phyloP scores from a whole-genome alignment of 2,888 invertebrate genomes.

The Leuctra nigra region DNA sequence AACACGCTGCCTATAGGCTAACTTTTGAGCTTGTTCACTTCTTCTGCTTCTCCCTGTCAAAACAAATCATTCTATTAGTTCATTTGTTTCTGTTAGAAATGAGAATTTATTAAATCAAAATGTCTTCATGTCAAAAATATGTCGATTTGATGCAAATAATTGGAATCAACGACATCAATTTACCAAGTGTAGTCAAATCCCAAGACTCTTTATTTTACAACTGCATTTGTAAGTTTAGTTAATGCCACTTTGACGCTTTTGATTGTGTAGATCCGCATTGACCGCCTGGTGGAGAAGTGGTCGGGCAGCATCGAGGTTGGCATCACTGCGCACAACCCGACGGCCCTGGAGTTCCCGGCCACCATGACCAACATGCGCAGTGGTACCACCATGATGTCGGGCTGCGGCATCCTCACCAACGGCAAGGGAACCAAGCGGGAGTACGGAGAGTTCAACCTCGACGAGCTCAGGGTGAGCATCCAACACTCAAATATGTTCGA shows the following conservation, averaged over 20 bases:
- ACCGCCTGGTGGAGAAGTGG: slow-evolving; percentile 91
- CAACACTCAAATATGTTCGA: too few relatives aligned
- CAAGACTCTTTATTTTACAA: too few relatives aligned
- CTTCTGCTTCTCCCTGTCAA: too few relatives aligned
- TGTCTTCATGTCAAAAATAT: too few relatives aligned
- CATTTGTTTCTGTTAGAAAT: too few relatives aligned
- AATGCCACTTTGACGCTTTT: slow-evolving; percentile 22
- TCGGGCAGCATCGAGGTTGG: slow-evolving; percentile 91
- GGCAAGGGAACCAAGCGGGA: slow-evolving; percentile 90
- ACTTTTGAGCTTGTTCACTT: too few relatives aligned
- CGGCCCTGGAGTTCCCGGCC: slow-evolving; percentile 83
- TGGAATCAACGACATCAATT: neutral
- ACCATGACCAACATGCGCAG: slow-evolving; percentile 96
- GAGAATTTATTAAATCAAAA: too few relatives aligned
- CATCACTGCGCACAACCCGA: slow-evolving; percentile 89
- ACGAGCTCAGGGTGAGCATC: slow-evolving; percentile 78
- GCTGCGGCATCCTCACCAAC: slow-evolving; percentile 92
- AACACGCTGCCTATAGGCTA: too few relatives aligned
- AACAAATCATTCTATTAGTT: too few relatives aligned
- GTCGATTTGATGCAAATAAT: too few relatives aligned
- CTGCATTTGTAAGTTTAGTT: too few relatives aligned
- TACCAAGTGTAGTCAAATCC: neutral
- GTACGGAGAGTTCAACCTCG: slow-evolving; percentile 89
- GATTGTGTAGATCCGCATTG: slow-evolving; percentile 67
- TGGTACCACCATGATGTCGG: slow-evolving; percentile 93